phyloP scores from a whole-genome alignment of 2,888 invertebrate genomes.

The Oscheius onirici region DNA sequence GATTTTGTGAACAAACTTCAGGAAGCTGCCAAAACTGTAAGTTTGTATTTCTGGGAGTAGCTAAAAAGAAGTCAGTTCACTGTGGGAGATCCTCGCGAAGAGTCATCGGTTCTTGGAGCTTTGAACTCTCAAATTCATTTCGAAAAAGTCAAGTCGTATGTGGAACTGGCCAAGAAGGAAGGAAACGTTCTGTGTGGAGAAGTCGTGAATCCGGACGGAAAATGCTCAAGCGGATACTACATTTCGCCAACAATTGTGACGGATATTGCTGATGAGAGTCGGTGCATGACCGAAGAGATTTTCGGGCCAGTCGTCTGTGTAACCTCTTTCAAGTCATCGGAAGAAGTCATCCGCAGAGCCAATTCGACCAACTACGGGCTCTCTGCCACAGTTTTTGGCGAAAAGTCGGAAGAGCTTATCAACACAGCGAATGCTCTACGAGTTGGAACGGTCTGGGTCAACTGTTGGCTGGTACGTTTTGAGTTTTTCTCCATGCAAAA shows the following conservation, averaged over 20 bases:
- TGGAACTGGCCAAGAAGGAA: slow-evolving; percentile 72
- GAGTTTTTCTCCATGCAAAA: not conserved
- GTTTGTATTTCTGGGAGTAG: slow-evolving; percentile 1
- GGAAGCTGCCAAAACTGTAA: slow-evolving; percentile 55
- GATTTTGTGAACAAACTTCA: slow-evolving; percentile 73
- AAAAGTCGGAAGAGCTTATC: slow-evolving; percentile 73
- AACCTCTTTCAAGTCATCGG: slow-evolving; percentile 50
- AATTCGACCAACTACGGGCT: slow-evolving; percentile 75
- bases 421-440: slow-evolving; percentile 74
- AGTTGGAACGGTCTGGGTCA: slow-evolving; percentile 77
- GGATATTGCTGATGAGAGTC: slow-evolving; percentile 72
- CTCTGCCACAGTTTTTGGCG: slow-evolving; percentile 75
- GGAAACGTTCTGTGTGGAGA: slow-evolving; percentile 73
- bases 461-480: slow-evolving; percentile 75
- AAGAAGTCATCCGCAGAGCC: slow-evolving; percentile 73
- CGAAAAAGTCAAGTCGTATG: slow-evolving; percentile 72
- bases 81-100: slow-evolving; percentile 55
- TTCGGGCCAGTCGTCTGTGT: slow-evolving; percentile 77
- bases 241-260: slow-evolving; percentile 74
- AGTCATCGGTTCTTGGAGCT: slow-evolving; percentile 72
- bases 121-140: slow-evolving; percentile 74
- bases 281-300: slow-evolving; percentile 76
- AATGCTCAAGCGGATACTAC: slow-evolving; percentile 74
- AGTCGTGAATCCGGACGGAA: slow-evolving; percentile 69
- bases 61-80: too few relatives aligned